phyloP scores from a whole-genome alignment of 2,797 vertebrate genomes.

The Parauchenoglanis punctatus region DNA sequence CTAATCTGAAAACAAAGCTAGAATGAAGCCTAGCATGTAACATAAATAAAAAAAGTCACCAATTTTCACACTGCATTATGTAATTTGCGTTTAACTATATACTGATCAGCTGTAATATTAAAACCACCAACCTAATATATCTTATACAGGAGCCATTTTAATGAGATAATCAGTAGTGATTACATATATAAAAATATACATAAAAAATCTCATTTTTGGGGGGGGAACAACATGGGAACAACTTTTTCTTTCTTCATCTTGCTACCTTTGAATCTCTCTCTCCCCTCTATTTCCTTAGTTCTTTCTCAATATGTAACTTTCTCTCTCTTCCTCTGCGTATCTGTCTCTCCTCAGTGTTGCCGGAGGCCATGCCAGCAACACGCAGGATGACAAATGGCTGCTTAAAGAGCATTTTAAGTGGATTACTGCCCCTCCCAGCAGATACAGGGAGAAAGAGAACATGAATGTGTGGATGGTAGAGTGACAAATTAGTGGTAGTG shows the following conservation, averaged over 20 bases:
- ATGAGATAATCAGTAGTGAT: no score
- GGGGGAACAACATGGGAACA: neutral
- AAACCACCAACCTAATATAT: no score
- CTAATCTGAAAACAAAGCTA: neutral
- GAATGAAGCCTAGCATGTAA: neutral
- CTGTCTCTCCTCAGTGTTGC: constrained; percentile 38
- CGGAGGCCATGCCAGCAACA: constrained; percentile 58
- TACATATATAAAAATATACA: no score
- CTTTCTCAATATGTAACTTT: constrained; percentile 11
- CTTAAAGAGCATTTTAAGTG: constrained; percentile 71
- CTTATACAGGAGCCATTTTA: no score
- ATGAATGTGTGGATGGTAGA: neutral
- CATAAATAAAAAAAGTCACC: neutral
- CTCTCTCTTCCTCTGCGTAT: constrained; percentile 33
- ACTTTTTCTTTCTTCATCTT: constrained; percentile 33
- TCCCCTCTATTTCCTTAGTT: constrained; percentile 37
- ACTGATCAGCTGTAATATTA: no score
- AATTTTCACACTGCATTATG: neutral
- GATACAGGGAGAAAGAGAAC: constrained; percentile 34
- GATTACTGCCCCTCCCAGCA: constrained; percentile 63
- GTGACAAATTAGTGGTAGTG: constrained; percentile 20
- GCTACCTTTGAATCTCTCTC: constrained; percentile 37
- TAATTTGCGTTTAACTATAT: neutral
- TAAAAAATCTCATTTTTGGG: no score
- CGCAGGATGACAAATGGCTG: constrained; percentile 67